Evolutionary conservation across 1,140 invertebrate genomes (phyloP).

Genomic region (Bombus waltoni): DNA sequence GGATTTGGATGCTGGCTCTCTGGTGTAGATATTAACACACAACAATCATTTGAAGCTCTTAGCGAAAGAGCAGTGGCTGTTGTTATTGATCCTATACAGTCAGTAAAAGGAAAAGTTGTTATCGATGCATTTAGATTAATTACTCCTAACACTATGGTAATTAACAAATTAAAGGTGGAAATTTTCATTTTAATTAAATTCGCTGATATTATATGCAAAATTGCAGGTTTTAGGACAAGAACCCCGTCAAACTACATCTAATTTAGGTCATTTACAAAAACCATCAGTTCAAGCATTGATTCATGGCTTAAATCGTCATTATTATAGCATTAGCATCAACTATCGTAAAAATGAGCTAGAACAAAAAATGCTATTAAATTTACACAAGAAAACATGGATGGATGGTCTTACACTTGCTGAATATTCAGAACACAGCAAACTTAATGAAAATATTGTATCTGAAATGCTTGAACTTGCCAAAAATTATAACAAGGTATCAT

Average conservation of each 20-base stretch:
- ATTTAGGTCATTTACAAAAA: slow-evolving; percentile 99
- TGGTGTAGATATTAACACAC: slow-evolving; percentile 99
- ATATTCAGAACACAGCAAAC: slow-evolving; percentile 96
- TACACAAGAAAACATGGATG: slow-evolving; percentile 99
- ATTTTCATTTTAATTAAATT: neutral
- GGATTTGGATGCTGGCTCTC: slow-evolving; percentile 99
- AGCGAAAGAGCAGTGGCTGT: slow-evolving; percentile 99
- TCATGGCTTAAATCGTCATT: slow-evolving; percentile 99
- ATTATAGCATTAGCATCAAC: slow-evolving; percentile 99
- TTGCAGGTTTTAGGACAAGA: slow-evolving; percentile 94
- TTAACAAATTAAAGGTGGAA: slow-evolving; percentile 16
- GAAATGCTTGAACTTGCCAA: slow-evolving; percentile 99
- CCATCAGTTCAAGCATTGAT: slow-evolving; percentile 99
- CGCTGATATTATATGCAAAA: slow-evolving; percentile 8
- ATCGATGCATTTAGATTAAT: slow-evolving; percentile 98
- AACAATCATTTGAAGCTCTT: slow-evolving; percentile 99
- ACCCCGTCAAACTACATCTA: slow-evolving; percentile 99
- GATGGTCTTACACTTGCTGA: slow-evolving; percentile 97
- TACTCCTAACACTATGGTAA: slow-evolving; percentile 98
- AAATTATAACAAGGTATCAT: slow-evolving; percentile 96
- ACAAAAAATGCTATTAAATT: slow-evolving; percentile 99
- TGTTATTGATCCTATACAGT: slow-evolving; percentile 99
- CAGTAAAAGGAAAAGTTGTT: slow-evolving; percentile 98
- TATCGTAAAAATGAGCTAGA: slow-evolving; percentile 99
- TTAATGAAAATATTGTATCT: slow-evolving; percentile 95